Evolutionary conservation across 1,140 invertebrate species (phyloP), one percentile per base, ranked within the genome.

Genomic region (Plutomurus gul): DNA sequence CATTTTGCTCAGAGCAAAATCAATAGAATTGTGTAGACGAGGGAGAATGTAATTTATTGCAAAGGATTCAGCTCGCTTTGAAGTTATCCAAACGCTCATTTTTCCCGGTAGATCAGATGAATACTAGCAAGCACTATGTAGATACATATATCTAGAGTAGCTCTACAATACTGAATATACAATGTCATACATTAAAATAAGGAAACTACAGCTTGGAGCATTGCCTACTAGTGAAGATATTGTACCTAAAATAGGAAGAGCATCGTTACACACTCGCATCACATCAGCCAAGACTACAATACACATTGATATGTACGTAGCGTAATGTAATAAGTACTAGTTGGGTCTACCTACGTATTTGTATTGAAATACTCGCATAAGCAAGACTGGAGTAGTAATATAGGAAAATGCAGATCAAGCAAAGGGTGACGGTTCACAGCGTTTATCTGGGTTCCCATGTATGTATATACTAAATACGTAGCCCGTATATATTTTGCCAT

Each of bases 81-180:
- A 81, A 81, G 80, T 81, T 81, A 81, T 78, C 80, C 76, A 76
- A 77, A 75, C 76, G 75, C 79, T 81, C 76, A 81, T 81, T 81
- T 81, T 76, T 81, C 47, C 79, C 75, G 73, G 78, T 65, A 73
- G 76, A 78, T 78, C 76, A 73, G 76, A 78, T 78, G 76, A 78
- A 78, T 78, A 70, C 39, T 60, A 25, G 13, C 18, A 75, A 40
- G 0, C 7, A 16, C 30, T 33, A 43, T 43, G n/a, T n/a, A 43
- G 39, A 43, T 13, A 43, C 39, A 30, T 25, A 71, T 22, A 8
- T 71, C 18, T 71, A 16, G 25, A 33, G 7, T 30, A 71, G 13
- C 16, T 7, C 18, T 33, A 71, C 33, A 71, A 71, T 25, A 75
- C 49, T 75, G 22, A 49, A 47, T 33, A 75, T 51, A 46, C 22